Evolutionary conservation across 2,113 vertebrate genomes (phyloP).

Genomic region (Tachycineta bicolor): DNA sequence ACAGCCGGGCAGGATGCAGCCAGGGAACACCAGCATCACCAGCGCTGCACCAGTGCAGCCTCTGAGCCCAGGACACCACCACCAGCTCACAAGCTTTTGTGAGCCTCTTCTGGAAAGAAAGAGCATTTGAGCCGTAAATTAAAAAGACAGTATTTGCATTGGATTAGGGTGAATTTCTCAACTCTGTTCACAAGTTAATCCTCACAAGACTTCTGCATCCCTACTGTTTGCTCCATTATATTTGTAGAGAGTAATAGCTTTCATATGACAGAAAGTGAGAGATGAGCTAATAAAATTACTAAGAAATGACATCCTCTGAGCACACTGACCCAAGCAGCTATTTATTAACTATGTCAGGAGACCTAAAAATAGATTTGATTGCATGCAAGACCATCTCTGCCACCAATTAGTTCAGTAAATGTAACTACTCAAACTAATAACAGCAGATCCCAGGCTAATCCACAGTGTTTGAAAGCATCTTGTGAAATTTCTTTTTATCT

Average conservation of each 20-base stretch:
- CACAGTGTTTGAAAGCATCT: neutral
- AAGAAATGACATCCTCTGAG: constrained; percentile 16
- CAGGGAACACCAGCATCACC: accelerated
- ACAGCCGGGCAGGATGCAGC: neutral
- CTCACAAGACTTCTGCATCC: neutral
- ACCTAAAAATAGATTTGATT: constrained; percentile 11
- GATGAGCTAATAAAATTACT: constrained; percentile 32
- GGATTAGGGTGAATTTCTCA: neutral
- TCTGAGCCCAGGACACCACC: accelerated
- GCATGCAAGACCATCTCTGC: neutral
- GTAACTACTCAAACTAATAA: neutral
- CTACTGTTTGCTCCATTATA: neutral
- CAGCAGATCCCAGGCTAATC: neutral
- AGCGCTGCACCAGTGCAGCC: neutral
- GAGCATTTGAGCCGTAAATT: neutral
- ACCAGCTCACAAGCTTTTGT: neutral
- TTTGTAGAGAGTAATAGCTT: neutral
- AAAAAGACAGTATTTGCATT: neutral
- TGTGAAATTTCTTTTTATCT: neutral
- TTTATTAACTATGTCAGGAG: neutral
- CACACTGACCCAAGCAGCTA: neutral
- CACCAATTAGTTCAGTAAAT: constrained; percentile 5
- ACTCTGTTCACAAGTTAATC: neutral
- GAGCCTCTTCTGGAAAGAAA: neutral
- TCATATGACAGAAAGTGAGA: neutral